Evolutionary conservation across 1,140 invertebrate genomes (phyloP), one percentile per base, ranked within the genome.

Genomic region (Macrocentrus cingulum): DNA sequence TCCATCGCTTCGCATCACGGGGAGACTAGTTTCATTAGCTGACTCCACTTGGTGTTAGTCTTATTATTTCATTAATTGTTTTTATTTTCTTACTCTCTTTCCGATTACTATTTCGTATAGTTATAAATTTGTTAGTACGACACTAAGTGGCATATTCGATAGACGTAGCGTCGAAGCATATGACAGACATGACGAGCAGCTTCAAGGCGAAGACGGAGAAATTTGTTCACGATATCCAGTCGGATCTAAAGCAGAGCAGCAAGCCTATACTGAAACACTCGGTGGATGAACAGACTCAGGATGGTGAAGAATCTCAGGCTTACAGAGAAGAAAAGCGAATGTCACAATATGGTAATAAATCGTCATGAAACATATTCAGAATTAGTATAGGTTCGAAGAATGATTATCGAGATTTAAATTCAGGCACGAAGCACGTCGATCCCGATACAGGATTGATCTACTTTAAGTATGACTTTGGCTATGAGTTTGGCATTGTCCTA

Each of bases 391-490:
- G 4, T 22, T 18, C 36, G 34, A 44, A 46, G 18, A 29, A 16
- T 41, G 2, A 29, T 42, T 9, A 58, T 4, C 29, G 20, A 48
- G 56, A 60, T 50, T 66, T 61, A 62, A 59, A 57, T 56, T 19
- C 66, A 90, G 88, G 88, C 71, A 88, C 87, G 59, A 90, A 90
- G 76, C 87, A 88, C 69, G 85, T 88, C 63, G 88, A 90, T 76
- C 87, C 87, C 60, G 86, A 89, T 64, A 88, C 87, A 19, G 88
- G 88, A 59, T 79, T 91, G 23, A 89, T 90, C 68, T 91, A 90
- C 78, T 91, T 90, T 82, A 91, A 91, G 76, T 90, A 91, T 69
- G 88, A 91, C 77, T 91, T 91, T 68, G 89, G 88, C 56, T 91
- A 91, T 71, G 88, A 91, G 71, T 90, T 90, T 67, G 88, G 89